phyloP scores from a whole-genome alignment of 2,797 vertebrate species.

The Sciaenops ocellatus region DNA sequence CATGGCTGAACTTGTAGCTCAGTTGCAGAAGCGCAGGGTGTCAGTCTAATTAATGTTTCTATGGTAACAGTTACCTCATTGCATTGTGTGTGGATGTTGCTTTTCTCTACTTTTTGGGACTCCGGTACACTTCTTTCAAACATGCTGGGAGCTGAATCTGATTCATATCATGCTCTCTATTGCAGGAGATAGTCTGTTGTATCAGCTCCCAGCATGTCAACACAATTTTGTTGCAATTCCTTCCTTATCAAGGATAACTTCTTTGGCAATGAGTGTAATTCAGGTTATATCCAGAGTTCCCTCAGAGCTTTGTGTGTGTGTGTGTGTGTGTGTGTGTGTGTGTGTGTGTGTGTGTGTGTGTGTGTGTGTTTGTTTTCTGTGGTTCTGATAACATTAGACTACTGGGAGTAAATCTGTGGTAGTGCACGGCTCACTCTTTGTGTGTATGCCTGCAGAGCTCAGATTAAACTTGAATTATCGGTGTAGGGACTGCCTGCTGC shows the following conservation, averaged over 20 bases:
- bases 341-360: background rate
- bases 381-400: slow-evolving; percentile 73
- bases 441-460: slow-evolving; percentile 71
- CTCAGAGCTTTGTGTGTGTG: slow-evolving; percentile 3
- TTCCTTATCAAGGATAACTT: slow-evolving; percentile 69
- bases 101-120: slow-evolving; percentile 30
- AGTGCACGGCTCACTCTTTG: slow-evolving; percentile 42
- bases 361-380: slow-evolving; percentile 43
- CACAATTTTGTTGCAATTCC: slow-evolving; percentile 62
- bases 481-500: slow-evolving; percentile 60
- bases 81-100: slow-evolving; percentile 16
- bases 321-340: background rate
- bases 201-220: slow-evolving; percentile 65
- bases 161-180: slow-evolving; percentile 60
- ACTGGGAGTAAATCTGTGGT: slow-evolving; percentile 65
- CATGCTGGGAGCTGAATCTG: slow-evolving; percentile 28
- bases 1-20: slow-evolving; percentile 5
- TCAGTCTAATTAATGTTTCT: slow-evolving; percentile 45
- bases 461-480: slow-evolving; percentile 83
- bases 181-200: slow-evolving; percentile 52
- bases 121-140: slow-evolving; percentile 41
- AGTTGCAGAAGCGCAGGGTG: slow-evolving; percentile 11
- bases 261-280: slow-evolving; percentile 75
- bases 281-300: slow-evolving; percentile 58
- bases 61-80: slow-evolving; percentile 37